Conservation (phyloP, 2,888 invertebrate species). For the Ashinkailepas kermadecensis region DNA sequence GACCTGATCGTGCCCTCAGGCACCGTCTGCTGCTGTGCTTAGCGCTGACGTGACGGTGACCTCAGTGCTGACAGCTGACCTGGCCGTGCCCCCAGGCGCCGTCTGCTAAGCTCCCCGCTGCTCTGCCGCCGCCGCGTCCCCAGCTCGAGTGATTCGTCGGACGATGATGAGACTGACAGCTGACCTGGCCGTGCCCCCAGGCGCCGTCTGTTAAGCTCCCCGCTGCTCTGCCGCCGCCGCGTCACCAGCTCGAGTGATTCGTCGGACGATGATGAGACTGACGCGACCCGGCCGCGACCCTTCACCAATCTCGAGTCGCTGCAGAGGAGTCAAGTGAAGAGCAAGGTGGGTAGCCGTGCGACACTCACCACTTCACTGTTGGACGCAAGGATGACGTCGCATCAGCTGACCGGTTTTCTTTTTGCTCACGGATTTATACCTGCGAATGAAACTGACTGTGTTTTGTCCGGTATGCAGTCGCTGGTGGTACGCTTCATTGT, state of each 20-base stretch:
- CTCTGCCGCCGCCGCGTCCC: conserved; percentile 57
- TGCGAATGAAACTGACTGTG: too few relatives aligned
- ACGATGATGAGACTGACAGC: conserved; percentile 37
- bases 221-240: conserved; percentile 64
- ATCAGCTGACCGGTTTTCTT: too few relatives aligned
- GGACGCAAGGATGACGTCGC: too few relatives aligned
- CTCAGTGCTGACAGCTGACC: not conserved
- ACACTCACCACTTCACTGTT: too few relatives aligned
- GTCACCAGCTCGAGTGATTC: conserved; percentile 35
- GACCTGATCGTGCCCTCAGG: conserved; percentile 25
- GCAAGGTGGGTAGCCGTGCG: conserved; percentile 53
- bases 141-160: conserved; percentile 36
- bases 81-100: conserved; percentile 37
- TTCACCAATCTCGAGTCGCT: conserved; percentile 69
- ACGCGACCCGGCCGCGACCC: conserved; percentile 40
- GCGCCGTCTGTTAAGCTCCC: conserved; percentile 68
- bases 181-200: conserved; percentile 26
- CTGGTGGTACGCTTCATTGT: too few relatives aligned
- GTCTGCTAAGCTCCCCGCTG: conserved; percentile 75
- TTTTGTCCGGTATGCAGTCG: too few relatives aligned
- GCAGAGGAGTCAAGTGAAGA: conserved; percentile 81
- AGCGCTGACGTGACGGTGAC: too few relatives aligned
- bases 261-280: conserved; percentile 38
- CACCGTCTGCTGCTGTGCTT: conserved; percentile 51
- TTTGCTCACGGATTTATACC: too few relatives aligned